Evolutionary conservation across 2,113 vertebrate species (phyloP), one percentile per base, ranked within the genome.

Genomic region (Oncorhynchus masou): DNA sequence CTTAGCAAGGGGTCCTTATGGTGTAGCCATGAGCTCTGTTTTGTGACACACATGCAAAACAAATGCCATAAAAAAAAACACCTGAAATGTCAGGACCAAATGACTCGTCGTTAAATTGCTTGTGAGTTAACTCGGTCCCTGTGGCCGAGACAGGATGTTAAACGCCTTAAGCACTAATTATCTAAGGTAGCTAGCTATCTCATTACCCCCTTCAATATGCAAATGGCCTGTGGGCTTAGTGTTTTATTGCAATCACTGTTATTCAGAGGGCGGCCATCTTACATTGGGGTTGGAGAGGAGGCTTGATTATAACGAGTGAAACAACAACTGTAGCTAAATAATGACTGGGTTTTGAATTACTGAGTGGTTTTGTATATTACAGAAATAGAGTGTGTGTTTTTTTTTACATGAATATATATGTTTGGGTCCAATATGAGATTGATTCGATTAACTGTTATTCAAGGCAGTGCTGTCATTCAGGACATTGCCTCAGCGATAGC

Each of bases 101-200:
- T 64, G 24, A 90, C 79, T 81, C 74, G 76, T 79, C 66, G 16
- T 85, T 90, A 88, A 89, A 91, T 90, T 87, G 84, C 79, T 77
- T 79, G 71, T 45, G 73, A 87, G 82, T 86, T 90, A 86, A 86
- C 81, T 20, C 64, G 71, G 82, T 89, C 84, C 89, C 87, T 67
- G 81, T 78, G 78, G 89, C 76, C 79, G 62, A 65, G 71, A 73
- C 82, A 78, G 78, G 90, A 86, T 88, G 85, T 74, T 12, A 68
- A 81, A 86, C 15, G 79, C 85, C 79, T 85, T 83, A 71, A 91
- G 86, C 83, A 84, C 83, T 86, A 89, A 91, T 92, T 91, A 91
- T 89, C 87, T 87, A 87, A 90, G 87, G 90, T 89, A 89, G 88
- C 79, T 89, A 89, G 88, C 78, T 83, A 88, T 90, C 88, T 91